Base-by-base conservation (phyloP, 2,888 invertebrate genomes). In the Pyrgus malvae region DNA sequence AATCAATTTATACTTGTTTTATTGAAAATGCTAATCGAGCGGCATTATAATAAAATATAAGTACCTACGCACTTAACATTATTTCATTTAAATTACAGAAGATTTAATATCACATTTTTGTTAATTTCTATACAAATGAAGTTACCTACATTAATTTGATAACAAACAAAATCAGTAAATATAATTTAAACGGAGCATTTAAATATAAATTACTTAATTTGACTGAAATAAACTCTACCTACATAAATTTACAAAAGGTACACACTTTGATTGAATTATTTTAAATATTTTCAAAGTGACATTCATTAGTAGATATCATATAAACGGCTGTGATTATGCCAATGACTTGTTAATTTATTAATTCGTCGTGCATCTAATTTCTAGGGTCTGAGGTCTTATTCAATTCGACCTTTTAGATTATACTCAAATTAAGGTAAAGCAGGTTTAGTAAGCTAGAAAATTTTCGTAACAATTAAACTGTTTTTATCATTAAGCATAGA, bases 301-400 rank as follows among this genome's bases (percentile, higher is more conserved):
- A 67, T 73, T 73, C 66, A 66, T 70, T 70, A 67, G 62, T 54
- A 25, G 49, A n/a, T n/a, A n/a, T n/a, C n/a, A n/a, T 46, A 48
- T 42, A 54, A 57, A 27, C 33, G 37, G n/a, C 8, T 11, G 17
- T 44, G 29, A 12, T 56, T 51, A 58, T 55, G 56, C 51, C 38
- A 54, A 41, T 27, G 44, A 48, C 45, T 57, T 64, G 57, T 63
- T 60, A 58, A 44, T 51, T 50, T 25, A 50, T 37, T 42, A 51
- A 51, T 51, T 44, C 44, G 44, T 44, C 44, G 25, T 29, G 51
- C 35, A 51, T 51, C 27, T 37, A 11, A 27, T 37, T 51, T 37
- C 44, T 44, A 51, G 51, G 51, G 44, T 44, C 42, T 41, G 3
- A n/a, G 11, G 16, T 42, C 42, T 44, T 44, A 29, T 51, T 37